Percentiles rank a stretch among this genome's conserved stretches.
phyloP scores from a whole-genome alignment of 2,797 vertebrate genomes.

The Peromyscus nudipes region DNA sequence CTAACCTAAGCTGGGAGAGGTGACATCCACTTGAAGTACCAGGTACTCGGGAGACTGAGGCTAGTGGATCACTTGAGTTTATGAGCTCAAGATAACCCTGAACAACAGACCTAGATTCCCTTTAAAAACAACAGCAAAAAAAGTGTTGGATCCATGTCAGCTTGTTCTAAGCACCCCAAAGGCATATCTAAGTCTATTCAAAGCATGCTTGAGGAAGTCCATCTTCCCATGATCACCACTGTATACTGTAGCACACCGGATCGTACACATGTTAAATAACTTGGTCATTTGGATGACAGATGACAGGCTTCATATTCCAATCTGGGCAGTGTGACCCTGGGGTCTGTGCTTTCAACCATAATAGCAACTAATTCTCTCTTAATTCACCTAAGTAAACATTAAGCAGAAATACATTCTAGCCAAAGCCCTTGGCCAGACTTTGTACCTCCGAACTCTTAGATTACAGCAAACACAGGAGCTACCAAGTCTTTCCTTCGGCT shows the following conservation, averaged over 20 bases:
- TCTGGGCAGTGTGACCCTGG: neutral
- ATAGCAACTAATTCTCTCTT: neutral
- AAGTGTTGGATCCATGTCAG: neutral
- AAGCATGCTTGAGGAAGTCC: neutral
- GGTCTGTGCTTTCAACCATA: neutral
- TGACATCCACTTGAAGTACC: neutral
- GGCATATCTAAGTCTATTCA: neutral
- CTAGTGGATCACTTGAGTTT: neutral
- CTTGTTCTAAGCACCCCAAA: neutral
- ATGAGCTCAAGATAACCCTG: neutral
- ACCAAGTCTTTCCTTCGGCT: neutral
- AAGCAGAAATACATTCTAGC: neutral
- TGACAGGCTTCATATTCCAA: neutral
- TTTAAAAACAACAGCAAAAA: neutral
- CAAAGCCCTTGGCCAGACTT: neutral
- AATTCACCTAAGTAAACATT: neutral
- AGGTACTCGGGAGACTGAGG: neutral
- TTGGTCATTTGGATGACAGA: neutral
- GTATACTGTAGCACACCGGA: neutral
- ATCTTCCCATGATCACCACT: neutral
- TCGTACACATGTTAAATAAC: neutral
- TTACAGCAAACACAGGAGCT: neutral
- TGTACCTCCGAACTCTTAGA: neutral
- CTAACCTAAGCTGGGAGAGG: neutral
- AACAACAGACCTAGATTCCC: neutral